Evolutionary conservation across 2,888 invertebrate species (phyloP), one percentile per base, ranked within the genome.

Genomic region (Rhodophaea formosa): DNA sequence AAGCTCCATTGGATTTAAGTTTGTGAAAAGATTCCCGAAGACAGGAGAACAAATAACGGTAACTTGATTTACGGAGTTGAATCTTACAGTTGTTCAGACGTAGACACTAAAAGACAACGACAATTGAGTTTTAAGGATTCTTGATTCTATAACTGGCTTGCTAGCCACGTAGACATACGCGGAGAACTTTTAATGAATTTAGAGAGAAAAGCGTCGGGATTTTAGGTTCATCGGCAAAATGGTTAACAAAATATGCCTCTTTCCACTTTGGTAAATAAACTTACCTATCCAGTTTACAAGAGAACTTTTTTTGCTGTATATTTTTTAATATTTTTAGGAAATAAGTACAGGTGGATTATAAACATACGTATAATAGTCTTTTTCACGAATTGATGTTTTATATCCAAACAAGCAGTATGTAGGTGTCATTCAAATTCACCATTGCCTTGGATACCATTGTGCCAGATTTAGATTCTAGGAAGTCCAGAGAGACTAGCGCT

Each of bases 401-500:
- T 14, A 30, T 12, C 7, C 30, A 10, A 29, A 1, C 0, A 14
- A 16, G 10, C 57, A 12, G 53, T 60, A 43, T 60, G 60, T 60
- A 57, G 14, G n/a, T n/a, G n/a, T n/a, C 30, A 29, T 53, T 59
- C 57, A 54, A 54, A 59, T 62, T 64, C 43, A 59, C 16, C 58
- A 44, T 32, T 39, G 14, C 57, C 30, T 54, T 53, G 62, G 17
- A 52, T 39, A 0, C 15, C 35, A 17, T 8, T 12, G 47, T 54
- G 61, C 62, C 60, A 59, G 49, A 60, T 62, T 62, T 59, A 59
- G 62, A 45, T 45, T 45, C 23, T 1, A 17, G 23, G 1, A 35
- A 12, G 8, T 2, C 8, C 35, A 10, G 8, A 6, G 32, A n/a
- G n/a, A n/a, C n/a, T n/a, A n/a, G n/a, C n/a, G n/a, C n/a, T n/a